Conservation (phyloP, 2,888 invertebrate genomes). For the Steinernema scapterisci region DNA sequence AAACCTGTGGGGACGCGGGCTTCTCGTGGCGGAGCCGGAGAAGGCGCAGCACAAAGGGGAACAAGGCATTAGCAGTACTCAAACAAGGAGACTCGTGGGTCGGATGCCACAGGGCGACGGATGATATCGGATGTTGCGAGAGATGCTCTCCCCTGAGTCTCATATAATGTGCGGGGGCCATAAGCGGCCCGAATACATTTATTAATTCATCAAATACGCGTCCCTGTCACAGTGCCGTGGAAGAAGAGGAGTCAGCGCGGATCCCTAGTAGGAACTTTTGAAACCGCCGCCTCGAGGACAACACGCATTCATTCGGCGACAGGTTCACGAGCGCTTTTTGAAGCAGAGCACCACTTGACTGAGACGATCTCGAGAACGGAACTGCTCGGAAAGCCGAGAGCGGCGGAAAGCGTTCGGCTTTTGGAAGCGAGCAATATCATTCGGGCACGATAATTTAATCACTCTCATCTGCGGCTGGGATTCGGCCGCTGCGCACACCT, state of each 20-base stretch:
- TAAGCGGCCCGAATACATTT: slow-evolving; percentile 31
- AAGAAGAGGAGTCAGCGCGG: slow-evolving; percentile 10
- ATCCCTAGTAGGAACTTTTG: slow-evolving; percentile 3
- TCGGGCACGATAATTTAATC: slow-evolving; percentile 31
- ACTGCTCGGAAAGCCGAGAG: not conserved
- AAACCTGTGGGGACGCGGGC: not conserved
- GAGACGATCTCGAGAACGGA: not conserved
- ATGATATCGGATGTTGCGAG: slow-evolving; percentile 31
- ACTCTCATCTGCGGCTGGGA: not conserved
- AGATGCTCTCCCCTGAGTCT: slow-evolving; percentile 28
- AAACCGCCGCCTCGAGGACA: no score
- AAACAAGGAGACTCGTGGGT: slow-evolving; percentile 2
- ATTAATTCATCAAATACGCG: slow-evolving; percentile 32
- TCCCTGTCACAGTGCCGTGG: not conserved
- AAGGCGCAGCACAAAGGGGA: not conserved
- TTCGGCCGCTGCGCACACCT: slow-evolving; percentile 18
- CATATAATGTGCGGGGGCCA: slow-evolving; percentile 33
- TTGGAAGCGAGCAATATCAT: slow-evolving; percentile 10
- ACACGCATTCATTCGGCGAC: no score
- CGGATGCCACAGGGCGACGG: slow-evolving; percentile 20
- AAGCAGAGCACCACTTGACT: no score
- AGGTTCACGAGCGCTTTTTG: no score
- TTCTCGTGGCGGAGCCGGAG: not conserved
- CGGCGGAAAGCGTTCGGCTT: slow-evolving; percentile 13
- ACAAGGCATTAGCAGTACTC: not conserved